Percentiles rank a stretch among this genome's conserved stretches.
phyloP scores from a whole-genome alignment of 1,140 invertebrate species.

The Lepidotrigona ventralis region DNA sequence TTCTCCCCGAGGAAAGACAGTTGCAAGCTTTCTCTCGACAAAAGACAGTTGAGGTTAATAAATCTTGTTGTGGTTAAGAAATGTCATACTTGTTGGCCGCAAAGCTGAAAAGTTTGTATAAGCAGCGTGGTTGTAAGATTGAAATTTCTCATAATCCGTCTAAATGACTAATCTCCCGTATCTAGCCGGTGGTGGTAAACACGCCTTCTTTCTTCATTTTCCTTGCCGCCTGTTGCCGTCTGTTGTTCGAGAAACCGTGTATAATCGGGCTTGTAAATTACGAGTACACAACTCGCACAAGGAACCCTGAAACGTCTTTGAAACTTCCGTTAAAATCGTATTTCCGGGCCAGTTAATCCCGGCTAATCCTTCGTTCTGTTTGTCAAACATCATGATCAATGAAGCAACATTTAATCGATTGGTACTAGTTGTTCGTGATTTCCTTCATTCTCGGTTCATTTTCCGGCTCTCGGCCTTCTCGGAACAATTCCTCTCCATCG shows the following conservation, averaged over 20 bases:
- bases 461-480: background rate
- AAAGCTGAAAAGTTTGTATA: constrained; percentile 56
- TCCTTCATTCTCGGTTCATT: background rate
- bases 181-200: constrained; percentile 12
- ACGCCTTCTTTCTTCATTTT: background rate
- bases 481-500: fast-evolving
- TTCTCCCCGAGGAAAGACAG: no score
- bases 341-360: constrained; percentile 17
- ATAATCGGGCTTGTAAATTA: constrained; percentile 16
- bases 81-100: constrained; percentile 62
- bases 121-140: background rate
- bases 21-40: no score
- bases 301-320: fast-evolving
- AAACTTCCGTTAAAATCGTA: constrained; percentile 8
- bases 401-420: background rate
- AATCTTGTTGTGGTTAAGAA: constrained; percentile 64
- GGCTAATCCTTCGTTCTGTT: background rate
- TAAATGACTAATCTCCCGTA: constrained; percentile 44
- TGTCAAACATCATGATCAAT: background rate
- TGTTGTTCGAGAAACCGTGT: constrained; percentile 6
- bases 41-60: constrained; percentile 54
- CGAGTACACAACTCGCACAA: background rate
- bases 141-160: constrained; percentile 29
- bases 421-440: background rate
- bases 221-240: fast-evolving